Conservation (phyloP, 2,113 vertebrate species). For the Oncorhynchus nerka region DNA sequence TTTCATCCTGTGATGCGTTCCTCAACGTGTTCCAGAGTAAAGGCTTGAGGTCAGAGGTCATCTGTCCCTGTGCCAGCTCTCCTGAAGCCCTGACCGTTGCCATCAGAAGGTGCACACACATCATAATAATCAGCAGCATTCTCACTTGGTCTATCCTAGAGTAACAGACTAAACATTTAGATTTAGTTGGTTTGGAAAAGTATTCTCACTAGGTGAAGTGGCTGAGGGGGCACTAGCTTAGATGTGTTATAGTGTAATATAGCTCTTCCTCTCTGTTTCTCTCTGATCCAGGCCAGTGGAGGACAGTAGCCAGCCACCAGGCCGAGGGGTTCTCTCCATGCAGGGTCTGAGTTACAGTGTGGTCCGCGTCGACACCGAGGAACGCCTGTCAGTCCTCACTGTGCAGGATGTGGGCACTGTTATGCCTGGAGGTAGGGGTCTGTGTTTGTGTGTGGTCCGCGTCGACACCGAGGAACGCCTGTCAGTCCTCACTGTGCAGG, state of each 20-base stretch:
- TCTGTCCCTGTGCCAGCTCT: slow-evolving; percentile 98
- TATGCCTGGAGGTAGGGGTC: slow-evolving; percentile 87
- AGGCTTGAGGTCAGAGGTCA: slow-evolving; percentile 94
- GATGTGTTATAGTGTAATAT: no score
- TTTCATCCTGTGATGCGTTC: slow-evolving; percentile 98
- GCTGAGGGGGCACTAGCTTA: no score
- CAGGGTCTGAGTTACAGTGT: slow-evolving; percentile 92
- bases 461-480: slow-evolving; percentile 97
- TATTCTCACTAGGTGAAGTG: no score
- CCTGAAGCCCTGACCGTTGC: slow-evolving; percentile 96
- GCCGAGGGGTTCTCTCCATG: slow-evolving; percentile 95
- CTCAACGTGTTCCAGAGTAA: slow-evolving; percentile 99
- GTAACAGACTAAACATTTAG: no score
- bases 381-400: slow-evolving; percentile 93
- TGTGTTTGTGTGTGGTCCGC: slow-evolving; percentile 69
- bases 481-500: slow-evolving; percentile 95
- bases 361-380: slow-evolving; percentile 94
- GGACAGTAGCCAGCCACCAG: slow-evolving; percentile 96
- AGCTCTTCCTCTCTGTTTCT: neutral
- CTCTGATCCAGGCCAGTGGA: slow-evolving; percentile 84
- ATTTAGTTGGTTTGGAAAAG: no score
- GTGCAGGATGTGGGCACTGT: slow-evolving; percentile 97
- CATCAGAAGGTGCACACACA: slow-evolving; percentile 86
- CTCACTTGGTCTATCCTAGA: neutral
- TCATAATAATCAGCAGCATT: slow-evolving; percentile 12